Base-by-base conservation (phyloP, 1,140 invertebrate genomes). In the Pachypsylla venusta region DNA sequence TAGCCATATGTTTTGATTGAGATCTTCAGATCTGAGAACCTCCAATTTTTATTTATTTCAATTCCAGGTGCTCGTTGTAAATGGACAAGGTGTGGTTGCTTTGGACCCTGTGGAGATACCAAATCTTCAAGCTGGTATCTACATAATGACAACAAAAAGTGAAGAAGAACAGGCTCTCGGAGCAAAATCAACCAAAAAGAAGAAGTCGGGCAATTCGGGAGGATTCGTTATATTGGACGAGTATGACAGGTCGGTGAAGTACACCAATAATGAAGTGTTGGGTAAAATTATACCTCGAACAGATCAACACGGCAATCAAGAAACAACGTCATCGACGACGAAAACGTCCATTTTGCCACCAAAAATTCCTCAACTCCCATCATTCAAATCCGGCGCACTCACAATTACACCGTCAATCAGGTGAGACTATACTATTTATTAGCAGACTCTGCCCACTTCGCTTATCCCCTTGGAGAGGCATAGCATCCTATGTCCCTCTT, bases 21-120 rank as follows among this genome's bases (percentile, higher is more conserved):
- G n/a, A n/a, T n/a, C n/a, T n/a, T n/a, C n/a, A n/a, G n/a, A n/a
- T n/a, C n/a, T n/a, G n/a, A n/a, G n/a, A n/a, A n/a, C n/a, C n/a
- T n/a, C n/a, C n/a, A n/a, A n/a, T n/a, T n/a, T n/a, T n/a, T n/a
- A n/a, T n/a, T n/a, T n/a, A n/a, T n/a, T n/a, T n/a, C n/a, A n/a
- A n/a, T 63, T 56, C 10, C 39, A 66, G 65, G 74, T 76, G 12
- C 60, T 76, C 16, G 79, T 81, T 59, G 79, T 80, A 0, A 81
- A 81, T 67, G 78, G 81, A 19, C 83, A 84, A 67, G 82, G 82
- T 10, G 80, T 86, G 19, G 81, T 84, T 25, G 80, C 83, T 69
- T 80, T 85, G 12, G 82, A 83, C 69, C 80, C 82, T 2, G 81
- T 82, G 64, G 81, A 84, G 67, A 79, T 84, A 72, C 81, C 82